phyloP scores from a whole-genome alignment of 2,888 invertebrate species.

The Norana najaformis region DNA sequence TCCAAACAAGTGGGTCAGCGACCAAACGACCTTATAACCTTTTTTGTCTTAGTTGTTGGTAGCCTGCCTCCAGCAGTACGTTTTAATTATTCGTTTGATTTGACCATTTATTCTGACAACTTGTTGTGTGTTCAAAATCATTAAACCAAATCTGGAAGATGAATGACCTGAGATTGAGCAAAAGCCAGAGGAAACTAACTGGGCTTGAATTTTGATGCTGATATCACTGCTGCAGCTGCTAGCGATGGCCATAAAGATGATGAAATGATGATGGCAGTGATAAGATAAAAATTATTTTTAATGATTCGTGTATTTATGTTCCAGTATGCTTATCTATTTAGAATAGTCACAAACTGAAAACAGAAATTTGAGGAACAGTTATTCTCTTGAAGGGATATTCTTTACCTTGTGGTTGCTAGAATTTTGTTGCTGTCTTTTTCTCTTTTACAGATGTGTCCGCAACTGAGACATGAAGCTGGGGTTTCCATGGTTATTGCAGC shows the following conservation, averaged over 20 bases:
- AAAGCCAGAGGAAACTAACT: not conserved
- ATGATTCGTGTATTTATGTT: not conserved
- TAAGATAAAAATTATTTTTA: not conserved
- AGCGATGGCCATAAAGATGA: not conserved
- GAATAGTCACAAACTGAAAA: not conserved
- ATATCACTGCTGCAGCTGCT: not conserved
- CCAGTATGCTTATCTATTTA: not conserved
- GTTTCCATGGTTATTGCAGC: slow-evolving; percentile 1
- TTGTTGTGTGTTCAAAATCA: too few relatives aligned
- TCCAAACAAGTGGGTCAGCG: too few relatives aligned
- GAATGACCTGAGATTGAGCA: too few relatives aligned
- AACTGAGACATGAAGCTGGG: not conserved
- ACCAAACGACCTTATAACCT: not conserved
- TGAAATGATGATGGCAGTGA: not conserved
- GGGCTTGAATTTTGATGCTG: not conserved
- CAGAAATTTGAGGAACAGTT: not conserved
- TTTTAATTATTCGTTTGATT: too few relatives aligned
- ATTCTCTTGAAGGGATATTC: not conserved
- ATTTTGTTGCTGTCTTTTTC: not conserved
- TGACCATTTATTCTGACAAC: too few relatives aligned
- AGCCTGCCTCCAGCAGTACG: not conserved
- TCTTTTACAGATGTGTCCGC: slow-evolving; percentile 10
- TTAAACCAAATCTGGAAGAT: too few relatives aligned
- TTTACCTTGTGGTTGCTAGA: not conserved
- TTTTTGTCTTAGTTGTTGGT: not conserved